Conservation (phyloP, 2,888 invertebrate species). For the Spodoptera picta region DNA sequence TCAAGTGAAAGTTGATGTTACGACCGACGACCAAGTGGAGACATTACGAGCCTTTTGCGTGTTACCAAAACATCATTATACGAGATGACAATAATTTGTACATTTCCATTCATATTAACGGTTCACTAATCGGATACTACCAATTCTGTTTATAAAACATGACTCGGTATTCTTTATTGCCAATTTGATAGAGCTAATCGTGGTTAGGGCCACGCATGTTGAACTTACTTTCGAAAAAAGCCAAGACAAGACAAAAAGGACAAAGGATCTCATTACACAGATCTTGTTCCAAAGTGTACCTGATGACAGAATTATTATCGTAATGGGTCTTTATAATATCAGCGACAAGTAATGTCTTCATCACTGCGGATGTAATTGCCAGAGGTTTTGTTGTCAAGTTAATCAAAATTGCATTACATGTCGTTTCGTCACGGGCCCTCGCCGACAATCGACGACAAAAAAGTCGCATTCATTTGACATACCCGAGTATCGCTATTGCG, state of each 20-base stretch:
- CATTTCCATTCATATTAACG: slow-evolving; percentile 40
- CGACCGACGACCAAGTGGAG: slow-evolving; percentile 30
- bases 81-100: slow-evolving; percentile 55
- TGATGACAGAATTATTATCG: slow-evolving; percentile 39
- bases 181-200: background rate
- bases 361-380: slow-evolving; percentile 69
- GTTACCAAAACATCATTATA: slow-evolving; percentile 73
- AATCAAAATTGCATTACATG: slow-evolving; percentile 86
- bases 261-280: slow-evolving; percentile 9
- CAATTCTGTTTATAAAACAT: slow-evolving; percentile 21
- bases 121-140: slow-evolving; percentile 27
- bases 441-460: slow-evolving; percentile 69
- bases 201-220: background rate
- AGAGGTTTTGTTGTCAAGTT: slow-evolving; percentile 70
- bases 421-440: slow-evolving; percentile 76
- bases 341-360: slow-evolving; percentile 77
- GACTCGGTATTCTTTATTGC: slow-evolving; percentile 12
- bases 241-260: slow-evolving; percentile 5
- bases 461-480: slow-evolving; percentile 67
- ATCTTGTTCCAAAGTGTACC: slow-evolving; percentile 22
- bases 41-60: slow-evolving; percentile 72
- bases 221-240: background rate
- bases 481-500: slow-evolving; percentile 63
- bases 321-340: slow-evolving; percentile 51
- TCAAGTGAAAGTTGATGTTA: slow-evolving; percentile 83